A percentile compares a stretch with the other conserved stretches of the same genome.
These are phyloP conservation scores for Propithecus perrieri DNA, from an alignment of 2,797 vertebrate species.

Conservation along the genomic window DNA sequence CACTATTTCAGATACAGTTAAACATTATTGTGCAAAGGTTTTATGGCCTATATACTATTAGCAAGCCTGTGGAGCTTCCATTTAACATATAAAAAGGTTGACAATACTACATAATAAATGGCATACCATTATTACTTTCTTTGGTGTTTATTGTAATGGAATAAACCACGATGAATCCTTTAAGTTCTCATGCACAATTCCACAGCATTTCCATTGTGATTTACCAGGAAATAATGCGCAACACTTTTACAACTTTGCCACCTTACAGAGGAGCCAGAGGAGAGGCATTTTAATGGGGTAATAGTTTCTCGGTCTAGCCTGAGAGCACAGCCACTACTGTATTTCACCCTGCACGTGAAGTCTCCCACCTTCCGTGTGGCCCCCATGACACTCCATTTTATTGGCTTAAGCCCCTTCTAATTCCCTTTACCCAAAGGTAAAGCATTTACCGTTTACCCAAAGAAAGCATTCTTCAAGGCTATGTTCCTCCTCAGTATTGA, in stretches of 20 bases:
- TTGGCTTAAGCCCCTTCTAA: neutral
- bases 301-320: neutral
- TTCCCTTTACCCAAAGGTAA: neutral
- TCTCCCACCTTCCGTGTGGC: neutral
- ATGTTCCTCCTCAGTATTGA: neutral
- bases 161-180: conserved; percentile 56
- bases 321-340: neutral
- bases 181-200: neutral
- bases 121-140: conserved; percentile 38
- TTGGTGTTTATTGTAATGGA: conserved; percentile 51
- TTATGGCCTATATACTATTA: neutral
- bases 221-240: conserved; percentile 5
- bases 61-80: conserved; percentile 31
- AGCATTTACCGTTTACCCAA: neutral
- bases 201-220: conserved; percentile 22
- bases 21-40: conserved; percentile 46
- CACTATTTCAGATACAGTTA: conserved; percentile 27
- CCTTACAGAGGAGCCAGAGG: neutral
- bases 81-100: conserved; percentile 54
- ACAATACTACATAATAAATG: conserved; percentile 44
- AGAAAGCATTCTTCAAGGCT: conserved; percentile 39
- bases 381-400: neutral
- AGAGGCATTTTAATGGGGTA: conserved; percentile 48
- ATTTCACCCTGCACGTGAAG: neutral
- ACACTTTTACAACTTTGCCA: conserved; percentile 42